Evolutionary conservation across 2,888 invertebrate species (phyloP), one percentile per base, ranked within the genome.

Genomic region (Steinernema hermaphroditum): DNA sequence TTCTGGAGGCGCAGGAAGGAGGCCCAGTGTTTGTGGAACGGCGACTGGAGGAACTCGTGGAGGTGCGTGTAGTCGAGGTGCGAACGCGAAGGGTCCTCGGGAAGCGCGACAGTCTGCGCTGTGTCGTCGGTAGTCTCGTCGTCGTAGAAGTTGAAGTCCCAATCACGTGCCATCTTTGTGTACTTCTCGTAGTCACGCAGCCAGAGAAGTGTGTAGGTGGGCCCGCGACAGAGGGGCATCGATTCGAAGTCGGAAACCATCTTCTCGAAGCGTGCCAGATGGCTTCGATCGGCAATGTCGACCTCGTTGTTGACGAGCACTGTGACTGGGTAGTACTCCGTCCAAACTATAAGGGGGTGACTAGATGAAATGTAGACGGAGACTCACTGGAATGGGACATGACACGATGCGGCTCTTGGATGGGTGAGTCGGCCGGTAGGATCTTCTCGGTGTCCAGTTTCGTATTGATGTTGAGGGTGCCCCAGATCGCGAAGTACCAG

Each of bases 291-390:
- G 4, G 76, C 68, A 8, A 84, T 77, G 71, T 86, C 80, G 27
- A 84, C 70, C 1, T 82, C 82, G 32, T 77, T 79, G 73, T 85
- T 83, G 37, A 86, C 79, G 27, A 86, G 72, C 1, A 86, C 78
- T 16, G 83, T 82, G 8, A 86, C 81, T 22, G 86, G 86, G 69
- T 86, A 86, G 78, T 84, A 85, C 76, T 85, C 83, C 27, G 78
- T 78, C 84, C 83, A 84, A n/a, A 81, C 81, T 72, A 71, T 69
- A 14, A n/a, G n/a, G n/a, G n/a, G n/a, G n/a, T n/a, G n/a, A n/a
- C n/a, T n/a, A n/a, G n/a, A 2, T 1, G 14, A 46, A 46, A 2
- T 2, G 14, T 8, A n/a, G 14, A 46, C 46, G 19, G n/a, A 2
- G 69, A 54, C 70, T 32, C 19, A 77, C 77, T 72, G 24, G 72